Percentiles rank a stretch among this genome's conserved stretches.
Evolutionary conservation across 2,113 vertebrate genomes (phyloP).

Genomic region (Rhombomys opimus): DNA sequence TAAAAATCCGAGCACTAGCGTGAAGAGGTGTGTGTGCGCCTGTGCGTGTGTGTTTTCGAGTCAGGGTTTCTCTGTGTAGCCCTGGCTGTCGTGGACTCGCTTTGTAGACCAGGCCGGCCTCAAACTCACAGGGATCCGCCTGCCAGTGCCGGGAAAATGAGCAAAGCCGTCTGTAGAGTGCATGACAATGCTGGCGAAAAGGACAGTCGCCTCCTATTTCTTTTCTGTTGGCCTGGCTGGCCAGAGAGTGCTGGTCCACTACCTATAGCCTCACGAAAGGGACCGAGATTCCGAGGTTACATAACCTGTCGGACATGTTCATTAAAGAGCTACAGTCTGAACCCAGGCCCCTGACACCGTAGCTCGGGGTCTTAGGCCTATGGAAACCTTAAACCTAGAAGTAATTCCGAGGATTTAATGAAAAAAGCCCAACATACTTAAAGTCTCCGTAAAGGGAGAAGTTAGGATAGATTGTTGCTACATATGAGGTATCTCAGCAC

Average conservation of each 20-base stretch:
- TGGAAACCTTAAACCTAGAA: slow-evolving; percentile 9
- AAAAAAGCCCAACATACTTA: neutral
- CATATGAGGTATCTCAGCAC: neutral
- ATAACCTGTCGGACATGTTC: neutral
- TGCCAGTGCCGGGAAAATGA: too few relatives aligned
- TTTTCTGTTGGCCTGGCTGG: neutral
- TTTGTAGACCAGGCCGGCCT: too few relatives aligned
- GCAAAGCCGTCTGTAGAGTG: neutral
- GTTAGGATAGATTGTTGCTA: neutral
- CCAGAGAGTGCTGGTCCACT: neutral
- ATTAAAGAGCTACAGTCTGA: neutral
- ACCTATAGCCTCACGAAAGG: slow-evolving; percentile 8
- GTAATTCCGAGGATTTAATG: neutral
- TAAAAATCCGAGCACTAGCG: neutral
- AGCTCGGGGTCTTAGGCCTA: neutral
- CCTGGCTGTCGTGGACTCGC: too few relatives aligned
- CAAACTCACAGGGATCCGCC: too few relatives aligned
- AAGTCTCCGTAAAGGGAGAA: neutral
- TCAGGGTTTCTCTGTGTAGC: too few relatives aligned
- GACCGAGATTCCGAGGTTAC: slow-evolving; percentile 22
- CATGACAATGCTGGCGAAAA: neutral
- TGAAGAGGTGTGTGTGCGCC: neutral
- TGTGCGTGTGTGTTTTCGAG: too few relatives aligned
- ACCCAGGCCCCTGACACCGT: neutral
- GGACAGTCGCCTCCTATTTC: neutral